Evolutionary conservation across 2,113 vertebrate genomes (phyloP).

Genomic region (Hippocampus zosterae): DNA sequence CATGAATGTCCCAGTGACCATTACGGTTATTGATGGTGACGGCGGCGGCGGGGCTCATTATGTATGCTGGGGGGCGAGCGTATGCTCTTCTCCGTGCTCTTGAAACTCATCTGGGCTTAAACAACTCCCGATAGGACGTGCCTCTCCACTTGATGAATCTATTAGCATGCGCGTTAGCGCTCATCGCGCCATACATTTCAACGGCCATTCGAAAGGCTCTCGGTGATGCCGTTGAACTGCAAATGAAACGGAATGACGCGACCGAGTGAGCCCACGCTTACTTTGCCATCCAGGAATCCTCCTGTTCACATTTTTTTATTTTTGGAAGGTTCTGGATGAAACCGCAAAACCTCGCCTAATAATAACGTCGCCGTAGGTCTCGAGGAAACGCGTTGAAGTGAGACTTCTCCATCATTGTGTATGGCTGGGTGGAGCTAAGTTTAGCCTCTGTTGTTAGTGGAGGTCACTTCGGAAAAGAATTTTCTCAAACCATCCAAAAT

Average conservation of each 20-base stretch:
- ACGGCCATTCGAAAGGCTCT: neutral
- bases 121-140: constrained; percentile 43
- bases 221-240: neutral
- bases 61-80: constrained; percentile 64
- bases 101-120: constrained; percentile 44
- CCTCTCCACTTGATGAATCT: constrained; percentile 21
- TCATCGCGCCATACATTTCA: neutral
- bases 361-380: no score
- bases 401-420: no score
- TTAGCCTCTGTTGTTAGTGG: no score
- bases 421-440: no score
- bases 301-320: no score
- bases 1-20: constrained; percentile 66
- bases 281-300: neutral
- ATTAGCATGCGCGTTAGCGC: neutral
- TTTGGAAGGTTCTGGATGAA: no score
- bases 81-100: constrained; percentile 58
- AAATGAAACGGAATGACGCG: neutral
- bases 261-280: neutral
- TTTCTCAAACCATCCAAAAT: no score
- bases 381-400: no score
- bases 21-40: constrained; percentile 72
- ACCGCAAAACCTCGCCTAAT: no score
- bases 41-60: constrained; percentile 59
- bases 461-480: no score